A percentile compares a stretch with the other conserved stretches of the same genome.
phyloP scores from a whole-genome alignment of 2,888 invertebrate genomes.

The Platynereis dumerilii region DNA sequence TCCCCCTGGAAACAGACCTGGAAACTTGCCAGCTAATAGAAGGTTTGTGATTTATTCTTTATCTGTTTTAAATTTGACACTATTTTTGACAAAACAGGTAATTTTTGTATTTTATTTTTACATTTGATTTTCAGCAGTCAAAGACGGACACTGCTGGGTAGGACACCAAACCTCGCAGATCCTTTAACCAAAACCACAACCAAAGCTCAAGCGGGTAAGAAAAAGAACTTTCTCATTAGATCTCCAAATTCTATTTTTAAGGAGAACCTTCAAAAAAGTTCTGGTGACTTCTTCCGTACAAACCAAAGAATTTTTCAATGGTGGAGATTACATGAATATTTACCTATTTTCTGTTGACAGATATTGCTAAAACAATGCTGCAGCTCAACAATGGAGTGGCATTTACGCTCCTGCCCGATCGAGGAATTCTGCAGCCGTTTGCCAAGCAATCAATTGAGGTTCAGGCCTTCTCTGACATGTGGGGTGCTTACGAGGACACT shows the following conservation, averaged over 20 bases:
- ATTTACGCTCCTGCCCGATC: constrained; percentile 47
- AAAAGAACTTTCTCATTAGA: too few relatives aligned
- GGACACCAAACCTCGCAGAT: constrained; percentile 55
- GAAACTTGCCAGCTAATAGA: constrained; percentile 24
- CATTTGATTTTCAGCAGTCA: constrained; percentile 29
- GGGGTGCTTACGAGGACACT: constrained; percentile 58
- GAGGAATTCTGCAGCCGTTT: constrained; percentile 50
- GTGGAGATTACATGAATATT: too few relatives aligned
- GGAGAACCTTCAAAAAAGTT: too few relatives aligned
- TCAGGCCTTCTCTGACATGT: constrained; percentile 56
- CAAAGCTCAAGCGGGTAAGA: constrained; percentile 47
- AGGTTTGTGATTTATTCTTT: constrained; percentile 16
- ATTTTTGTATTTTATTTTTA: too few relatives aligned
- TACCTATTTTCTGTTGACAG: constrained; percentile 11
- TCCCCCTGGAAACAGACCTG: constrained; percentile 40
- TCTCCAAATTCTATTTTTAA: too few relatives aligned
- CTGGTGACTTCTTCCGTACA: too few relatives aligned
- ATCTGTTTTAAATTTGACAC: too few relatives aligned
- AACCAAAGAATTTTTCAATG: too few relatives aligned
- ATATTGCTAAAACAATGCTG: constrained; percentile 43
- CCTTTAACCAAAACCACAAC: constrained; percentile 47
- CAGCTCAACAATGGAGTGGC: constrained; percentile 52
- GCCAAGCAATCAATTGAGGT: constrained; percentile 50
- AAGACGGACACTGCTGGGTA: constrained; percentile 46
- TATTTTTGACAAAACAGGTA: too few relatives aligned